phyloP scores from a whole-genome alignment of 2,888 invertebrate species.

The Thymelicus sylvestris region DNA sequence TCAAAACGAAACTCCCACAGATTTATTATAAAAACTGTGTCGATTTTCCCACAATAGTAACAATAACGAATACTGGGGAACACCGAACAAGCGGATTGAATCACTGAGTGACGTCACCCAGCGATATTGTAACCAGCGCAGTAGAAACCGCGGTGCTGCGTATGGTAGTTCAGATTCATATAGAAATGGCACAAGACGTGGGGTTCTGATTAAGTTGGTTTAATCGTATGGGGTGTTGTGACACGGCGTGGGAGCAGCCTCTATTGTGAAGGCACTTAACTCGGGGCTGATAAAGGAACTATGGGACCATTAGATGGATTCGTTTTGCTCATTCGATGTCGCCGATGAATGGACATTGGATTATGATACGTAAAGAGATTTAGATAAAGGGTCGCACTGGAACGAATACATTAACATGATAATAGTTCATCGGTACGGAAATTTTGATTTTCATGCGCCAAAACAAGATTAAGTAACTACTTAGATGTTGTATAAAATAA shows the following conservation, averaged over 20 bases:
- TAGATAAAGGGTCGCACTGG: slow-evolving; percentile 54
- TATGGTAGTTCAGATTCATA: slow-evolving; percentile 17
- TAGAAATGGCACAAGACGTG: slow-evolving; percentile 39
- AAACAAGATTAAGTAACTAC: neutral
- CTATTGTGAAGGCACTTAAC: slow-evolving; percentile 81
- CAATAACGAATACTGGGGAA: slow-evolving; percentile 71
- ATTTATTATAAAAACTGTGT: slow-evolving; percentile 78
- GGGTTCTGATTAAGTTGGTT: slow-evolving; percentile 54
- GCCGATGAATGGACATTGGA: slow-evolving; percentile 78
- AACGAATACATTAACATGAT: slow-evolving; percentile 47
- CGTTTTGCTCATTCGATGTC: slow-evolving; percentile 81
- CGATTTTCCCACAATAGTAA: slow-evolving; percentile 80
- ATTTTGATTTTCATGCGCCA: slow-evolving; percentile 2
- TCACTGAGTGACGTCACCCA: slow-evolving; percentile 67
- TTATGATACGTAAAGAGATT: slow-evolving; percentile 76
- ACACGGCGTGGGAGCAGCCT: slow-evolving; percentile 81
- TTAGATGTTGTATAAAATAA: neutral
- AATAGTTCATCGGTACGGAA: slow-evolving; percentile 1
- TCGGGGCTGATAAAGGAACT: slow-evolving; percentile 78
- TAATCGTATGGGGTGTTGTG: slow-evolving; percentile 75
- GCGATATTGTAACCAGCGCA: slow-evolving; percentile 53
- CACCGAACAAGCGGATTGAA: slow-evolving; percentile 73
- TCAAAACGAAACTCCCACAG: slow-evolving; percentile 81
- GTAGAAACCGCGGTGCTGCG: slow-evolving; percentile 48
- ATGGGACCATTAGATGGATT: slow-evolving; percentile 80